These are phyloP conservation scores for Ammodytes marinus DNA, from an alignment of 2,113 vertebrate genomes.

Conservation along the genomic window DNA sequence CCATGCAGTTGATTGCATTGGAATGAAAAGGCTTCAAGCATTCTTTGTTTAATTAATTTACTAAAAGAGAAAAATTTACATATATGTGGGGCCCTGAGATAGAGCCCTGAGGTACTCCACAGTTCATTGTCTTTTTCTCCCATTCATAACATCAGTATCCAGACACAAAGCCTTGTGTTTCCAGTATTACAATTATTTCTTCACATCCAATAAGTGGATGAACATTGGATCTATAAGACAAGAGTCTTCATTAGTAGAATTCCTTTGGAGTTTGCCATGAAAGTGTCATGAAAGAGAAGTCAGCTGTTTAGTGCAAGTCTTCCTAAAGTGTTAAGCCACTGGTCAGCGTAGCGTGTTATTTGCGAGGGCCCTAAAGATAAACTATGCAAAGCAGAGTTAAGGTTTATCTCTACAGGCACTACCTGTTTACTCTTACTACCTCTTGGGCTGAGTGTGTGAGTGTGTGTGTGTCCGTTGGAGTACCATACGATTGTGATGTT, in stretches of 20 bases:
- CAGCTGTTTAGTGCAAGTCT: background rate
- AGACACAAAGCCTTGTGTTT: background rate
- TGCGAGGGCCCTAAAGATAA: constrained; percentile 37
- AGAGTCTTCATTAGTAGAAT: background rate
- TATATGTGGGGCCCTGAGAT: background rate
- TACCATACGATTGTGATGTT: no score
- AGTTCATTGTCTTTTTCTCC: background rate
- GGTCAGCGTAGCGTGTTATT: background rate
- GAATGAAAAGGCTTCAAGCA: background rate
- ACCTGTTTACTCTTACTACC: background rate
- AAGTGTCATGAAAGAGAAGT: background rate
- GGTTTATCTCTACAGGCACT: constrained; percentile 27
- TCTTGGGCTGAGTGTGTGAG: background rate
- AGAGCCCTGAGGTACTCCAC: constrained; percentile 15
- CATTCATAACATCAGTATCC: background rate
- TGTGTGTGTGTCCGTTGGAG: constrained; percentile 29
- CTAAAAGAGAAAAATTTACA: background rate
- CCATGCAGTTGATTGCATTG: background rate
- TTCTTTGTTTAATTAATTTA: background rate
- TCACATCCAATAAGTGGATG: background rate
- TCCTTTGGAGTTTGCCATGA: background rate
- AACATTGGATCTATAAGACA: background rate
- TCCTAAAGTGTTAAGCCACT: background rate
- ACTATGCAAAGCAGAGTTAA: constrained; percentile 37
- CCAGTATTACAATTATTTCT: background rate